Evolutionary conservation across 2,888 invertebrate species (phyloP), one percentile per base, ranked within the genome.

Genomic region (Temnothorax rugatulus): DNA sequence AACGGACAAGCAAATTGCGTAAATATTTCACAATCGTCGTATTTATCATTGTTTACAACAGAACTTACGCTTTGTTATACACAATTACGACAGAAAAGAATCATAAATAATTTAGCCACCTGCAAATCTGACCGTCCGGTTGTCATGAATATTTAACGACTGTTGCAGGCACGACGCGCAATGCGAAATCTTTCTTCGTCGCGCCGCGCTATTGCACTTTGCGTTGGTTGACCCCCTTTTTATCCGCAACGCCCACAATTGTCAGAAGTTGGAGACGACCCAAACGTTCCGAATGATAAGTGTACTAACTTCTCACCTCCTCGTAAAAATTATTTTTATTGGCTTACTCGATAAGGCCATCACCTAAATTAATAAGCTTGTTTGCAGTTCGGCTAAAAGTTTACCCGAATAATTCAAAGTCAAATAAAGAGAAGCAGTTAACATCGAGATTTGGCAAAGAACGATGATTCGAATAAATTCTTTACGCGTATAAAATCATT

Each of bases 61-160:
- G 21, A 59, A 79, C 74, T 47, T 71, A 73, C 44, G n/a, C 77
- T 68, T 44, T 68, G 47, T 59, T 73, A 38, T 73, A 61, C 18
- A 47, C 74, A 21, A 59, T 79, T 47, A 59, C 21, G 18, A 59
- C 44, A 79, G 57, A 73, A 73, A 79, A 73, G 74, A 61, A 59
- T 74, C 59, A 73, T 81, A 81, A 74, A 81, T 81, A 73, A 81
- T 50, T 81, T 81, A 59, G 59, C 47, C 59, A 34, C 59, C 47
- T 64, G 79, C 34, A 18, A 59, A 47, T 81, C 75, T 47, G 59
- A 38, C 47, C 1, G 29, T 54, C 44, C 44, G 34, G 57, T 59
- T 34, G 59, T n/a, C 74, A 81, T 81, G 59, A 81, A 81, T 81
- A 81, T 81, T 81, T 81, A 81, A 81, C 74, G 59, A 81, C n/a